These are phyloP conservation scores for Thamnophis sirtalis DNA, from an alignment of 2,113 vertebrate species.

Conservation along the genomic window DNA sequence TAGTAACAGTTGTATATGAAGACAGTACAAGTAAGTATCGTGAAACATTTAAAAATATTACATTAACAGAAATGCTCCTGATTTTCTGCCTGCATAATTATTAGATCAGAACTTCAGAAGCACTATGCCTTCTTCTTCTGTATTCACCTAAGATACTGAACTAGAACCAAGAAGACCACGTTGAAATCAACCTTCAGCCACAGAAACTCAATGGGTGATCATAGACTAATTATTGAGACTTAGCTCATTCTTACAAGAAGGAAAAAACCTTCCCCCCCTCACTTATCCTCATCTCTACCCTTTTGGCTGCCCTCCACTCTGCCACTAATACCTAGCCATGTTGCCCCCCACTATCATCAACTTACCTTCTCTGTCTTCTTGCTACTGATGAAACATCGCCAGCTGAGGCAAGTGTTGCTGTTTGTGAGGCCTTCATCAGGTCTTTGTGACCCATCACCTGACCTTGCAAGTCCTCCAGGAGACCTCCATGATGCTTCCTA, in stretches of 20 bases:
- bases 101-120: not conserved
- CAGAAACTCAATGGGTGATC: not conserved
- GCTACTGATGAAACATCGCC: not conserved
- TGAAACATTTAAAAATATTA: not conserved
- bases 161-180: not conserved
- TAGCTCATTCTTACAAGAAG: not conserved
- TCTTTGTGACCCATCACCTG: not conserved
- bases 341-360: not conserved
- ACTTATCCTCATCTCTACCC: not conserved
- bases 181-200: not conserved
- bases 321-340: not conserved
- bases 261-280: not conserved
- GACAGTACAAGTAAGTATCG: conserved; percentile 87
- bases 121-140: not conserved
- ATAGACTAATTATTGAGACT: not conserved
- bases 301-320: not conserved
- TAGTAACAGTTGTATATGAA: conserved; percentile 93
- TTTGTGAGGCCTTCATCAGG: not conserved
- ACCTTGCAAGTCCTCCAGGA: not conserved
- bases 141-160: not conserved
- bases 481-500: not conserved
- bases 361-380: not conserved
- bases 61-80: not conserved
- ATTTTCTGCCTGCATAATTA: not conserved
- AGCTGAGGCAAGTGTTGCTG: not conserved